These are phyloP conservation scores for Poeciliopsis turrubarensis DNA, from an alignment of 2,113 vertebrate genomes.

Conservation along the genomic window DNA sequence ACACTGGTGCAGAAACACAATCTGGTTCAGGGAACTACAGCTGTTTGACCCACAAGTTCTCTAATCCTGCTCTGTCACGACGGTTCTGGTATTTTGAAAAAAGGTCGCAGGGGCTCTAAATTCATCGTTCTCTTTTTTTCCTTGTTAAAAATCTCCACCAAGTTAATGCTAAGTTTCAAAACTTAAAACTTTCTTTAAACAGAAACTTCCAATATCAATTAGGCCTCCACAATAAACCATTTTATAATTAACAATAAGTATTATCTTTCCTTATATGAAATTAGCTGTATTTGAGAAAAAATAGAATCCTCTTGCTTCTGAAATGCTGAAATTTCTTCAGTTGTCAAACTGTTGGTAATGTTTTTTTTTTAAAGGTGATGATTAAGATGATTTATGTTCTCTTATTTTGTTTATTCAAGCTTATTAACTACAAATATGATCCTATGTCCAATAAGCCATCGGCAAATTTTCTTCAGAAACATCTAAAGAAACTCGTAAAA, in stretches of 20 bases:
- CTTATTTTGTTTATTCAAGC: too few relatives aligned
- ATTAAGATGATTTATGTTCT: too few relatives aligned
- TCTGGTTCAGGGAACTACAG: too few relatives aligned
- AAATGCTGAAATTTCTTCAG: neutral
- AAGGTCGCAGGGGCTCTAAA: neutral
- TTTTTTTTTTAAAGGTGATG: neutral
- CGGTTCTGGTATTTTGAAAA: too few relatives aligned
- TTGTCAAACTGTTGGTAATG: neutral
- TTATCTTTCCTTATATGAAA: neutral
- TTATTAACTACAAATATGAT: conserved; percentile 8
- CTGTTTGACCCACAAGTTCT: too few relatives aligned
- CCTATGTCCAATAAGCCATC: conserved; percentile 30
- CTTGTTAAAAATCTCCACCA: neutral
- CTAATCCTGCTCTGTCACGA: too few relatives aligned
- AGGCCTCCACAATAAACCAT: neutral
- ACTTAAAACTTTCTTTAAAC: neutral
- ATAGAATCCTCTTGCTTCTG: neutral
- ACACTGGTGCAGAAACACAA: too few relatives aligned
- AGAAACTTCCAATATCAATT: too few relatives aligned
- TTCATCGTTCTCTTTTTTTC: neutral
- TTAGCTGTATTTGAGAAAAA: neutral
- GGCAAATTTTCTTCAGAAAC: conserved; percentile 27
- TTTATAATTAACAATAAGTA: neutral
- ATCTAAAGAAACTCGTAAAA: conserved; percentile 14
- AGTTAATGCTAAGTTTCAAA: neutral